Evolutionary conservation across 2,888 invertebrate genomes (phyloP).

Genomic region (Lasioglossum oenotherae): DNA sequence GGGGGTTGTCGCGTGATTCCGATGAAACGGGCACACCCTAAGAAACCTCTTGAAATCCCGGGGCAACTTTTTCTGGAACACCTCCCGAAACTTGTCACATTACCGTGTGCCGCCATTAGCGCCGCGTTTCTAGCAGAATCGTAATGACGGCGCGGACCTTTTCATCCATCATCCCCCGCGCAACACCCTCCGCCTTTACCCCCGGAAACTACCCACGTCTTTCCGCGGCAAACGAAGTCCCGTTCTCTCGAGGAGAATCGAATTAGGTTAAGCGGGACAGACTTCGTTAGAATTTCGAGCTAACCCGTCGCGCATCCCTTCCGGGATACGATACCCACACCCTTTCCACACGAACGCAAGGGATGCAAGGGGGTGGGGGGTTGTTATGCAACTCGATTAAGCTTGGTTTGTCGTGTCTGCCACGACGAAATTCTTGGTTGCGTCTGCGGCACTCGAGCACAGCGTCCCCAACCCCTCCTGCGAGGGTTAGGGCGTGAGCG

Average conservation of each 20-base stretch:
- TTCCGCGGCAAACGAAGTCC: constrained; percentile 17
- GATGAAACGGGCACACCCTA: background rate
- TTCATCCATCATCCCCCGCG: background rate
- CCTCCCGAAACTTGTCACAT: background rate
- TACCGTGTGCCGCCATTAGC: constrained; percentile 4
- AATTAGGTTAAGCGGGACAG: constrained; percentile 60
- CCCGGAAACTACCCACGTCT: constrained; percentile 8
- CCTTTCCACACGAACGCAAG: background rate
- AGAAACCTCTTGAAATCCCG: background rate
- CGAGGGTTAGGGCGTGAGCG: background rate
- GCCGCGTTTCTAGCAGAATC: background rate
- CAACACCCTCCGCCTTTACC: background rate
- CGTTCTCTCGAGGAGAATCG: constrained; percentile 36
- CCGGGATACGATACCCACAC: constrained; percentile 20
- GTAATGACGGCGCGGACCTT: background rate
- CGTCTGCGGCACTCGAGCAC: constrained; percentile 11
- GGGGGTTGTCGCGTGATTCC: background rate
- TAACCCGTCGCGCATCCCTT: constrained; percentile 33
- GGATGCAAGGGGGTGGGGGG: background rate
- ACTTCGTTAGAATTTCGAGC: constrained; percentile 58
- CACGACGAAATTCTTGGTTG: constrained; percentile 38
- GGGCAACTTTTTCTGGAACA: background rate
- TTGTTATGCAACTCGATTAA: constrained; percentile 70
- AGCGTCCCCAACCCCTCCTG: background rate
- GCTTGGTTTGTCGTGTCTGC: constrained; percentile 61